Evolutionary conservation across 2,113 vertebrate species (phyloP).

Genomic region (Arenaria interpres): DNA sequence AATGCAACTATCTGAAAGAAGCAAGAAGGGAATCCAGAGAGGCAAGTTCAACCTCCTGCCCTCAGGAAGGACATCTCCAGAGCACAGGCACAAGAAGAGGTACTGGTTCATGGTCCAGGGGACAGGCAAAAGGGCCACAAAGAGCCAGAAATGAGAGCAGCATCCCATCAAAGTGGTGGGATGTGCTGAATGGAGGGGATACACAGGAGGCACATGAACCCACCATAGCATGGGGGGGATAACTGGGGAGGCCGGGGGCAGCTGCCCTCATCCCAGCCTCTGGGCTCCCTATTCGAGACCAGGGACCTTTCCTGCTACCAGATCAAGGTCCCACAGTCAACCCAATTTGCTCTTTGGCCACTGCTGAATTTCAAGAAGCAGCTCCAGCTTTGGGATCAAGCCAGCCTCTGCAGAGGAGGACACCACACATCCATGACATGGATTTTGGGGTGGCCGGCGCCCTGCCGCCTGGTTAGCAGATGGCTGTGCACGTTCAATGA

Average conservation of each 20-base stretch:
- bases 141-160: neutral
- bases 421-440: accelerated
- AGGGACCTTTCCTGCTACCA: neutral
- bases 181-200: neutral
- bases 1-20: neutral
- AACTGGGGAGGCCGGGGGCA: neutral
- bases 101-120: neutral
- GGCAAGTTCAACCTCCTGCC: neutral
- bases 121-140: neutral
- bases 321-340: neutral
- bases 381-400: neutral
- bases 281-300: neutral
- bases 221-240: accelerated
- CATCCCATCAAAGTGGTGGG: neutral
- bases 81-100: neutral
- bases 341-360: neutral
- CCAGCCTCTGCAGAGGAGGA: neutral
- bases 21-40: neutral
- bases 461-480: neutral
- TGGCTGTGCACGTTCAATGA: neutral
- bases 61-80: neutral
- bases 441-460: neutral
- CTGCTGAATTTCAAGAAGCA: neutral
- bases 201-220: neutral
- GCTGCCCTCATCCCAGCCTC: neutral